Evolutionary conservation across 2,888 invertebrate species (phyloP).

Genomic region (Pollenia angustigena): DNA sequence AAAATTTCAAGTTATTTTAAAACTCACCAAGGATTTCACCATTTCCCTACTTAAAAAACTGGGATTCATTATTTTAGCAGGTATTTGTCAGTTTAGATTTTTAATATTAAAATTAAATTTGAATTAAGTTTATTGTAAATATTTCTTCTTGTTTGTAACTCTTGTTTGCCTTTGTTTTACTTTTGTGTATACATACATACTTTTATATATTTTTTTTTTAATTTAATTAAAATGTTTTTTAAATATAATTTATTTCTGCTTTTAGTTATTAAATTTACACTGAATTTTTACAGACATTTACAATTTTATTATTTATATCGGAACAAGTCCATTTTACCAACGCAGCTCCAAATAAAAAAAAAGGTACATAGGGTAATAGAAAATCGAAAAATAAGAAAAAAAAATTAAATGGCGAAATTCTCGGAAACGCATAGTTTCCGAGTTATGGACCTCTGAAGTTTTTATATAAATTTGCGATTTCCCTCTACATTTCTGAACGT

Average conservation of each 20-base stretch:
- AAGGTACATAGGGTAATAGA: too few relatives aligned
- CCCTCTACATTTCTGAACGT: too few relatives aligned
- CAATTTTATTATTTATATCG: slow-evolving; percentile 33
- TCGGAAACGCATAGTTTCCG: too few relatives aligned
- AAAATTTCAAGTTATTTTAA: background rate
- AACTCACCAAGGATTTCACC: background rate
- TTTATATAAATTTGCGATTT: too few relatives aligned
- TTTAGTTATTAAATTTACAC: slow-evolving; percentile 56
- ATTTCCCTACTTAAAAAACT: background rate
- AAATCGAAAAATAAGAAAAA: too few relatives aligned
- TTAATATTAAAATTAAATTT: background rate
- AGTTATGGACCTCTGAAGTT: too few relatives aligned
- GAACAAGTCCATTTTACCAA: too few relatives aligned
- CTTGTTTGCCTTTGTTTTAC: slow-evolving; percentile 3
- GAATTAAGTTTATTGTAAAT: slow-evolving; percentile 2
- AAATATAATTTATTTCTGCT: slow-evolving; percentile 21
- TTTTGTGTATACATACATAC: slow-evolving; percentile 13
- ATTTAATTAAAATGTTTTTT: slow-evolving; percentile 12
- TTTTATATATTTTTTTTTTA: slow-evolving; percentile 42
- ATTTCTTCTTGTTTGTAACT: slow-evolving; percentile 25
- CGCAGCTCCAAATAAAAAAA: too few relatives aligned
- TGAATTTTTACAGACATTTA: slow-evolving; percentile 69
- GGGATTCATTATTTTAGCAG: slow-evolving; percentile 22
- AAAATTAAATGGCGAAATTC: too few relatives aligned
- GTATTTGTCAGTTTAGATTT: background rate